Evolutionary conservation across 2,888 invertebrate genomes (phyloP).

Genomic region (Drosophila ustulata): DNA sequence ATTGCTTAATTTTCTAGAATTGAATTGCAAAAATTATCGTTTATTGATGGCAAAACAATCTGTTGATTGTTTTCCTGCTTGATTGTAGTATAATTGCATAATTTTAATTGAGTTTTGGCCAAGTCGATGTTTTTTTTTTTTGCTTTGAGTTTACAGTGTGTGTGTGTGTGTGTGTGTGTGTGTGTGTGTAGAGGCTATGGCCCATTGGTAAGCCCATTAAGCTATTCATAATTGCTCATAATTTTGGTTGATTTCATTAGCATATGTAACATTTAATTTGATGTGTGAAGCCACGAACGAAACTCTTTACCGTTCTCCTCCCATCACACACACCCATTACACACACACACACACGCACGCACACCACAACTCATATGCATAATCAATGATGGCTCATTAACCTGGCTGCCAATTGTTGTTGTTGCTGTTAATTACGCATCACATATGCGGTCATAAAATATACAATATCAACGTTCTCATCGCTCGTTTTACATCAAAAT

Average conservation of each 20-base stretch:
- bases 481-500: conserved; percentile 73
- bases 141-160: conserved; percentile 7
- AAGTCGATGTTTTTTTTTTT: conserved; percentile 6
- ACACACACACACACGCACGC: background rate
- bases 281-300: conserved; percentile 64
- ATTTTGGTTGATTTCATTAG: conserved; percentile 78
- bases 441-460: conserved; percentile 72
- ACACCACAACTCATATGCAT: conserved; percentile 66
- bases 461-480: conserved; percentile 69
- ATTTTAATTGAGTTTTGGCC: background rate
- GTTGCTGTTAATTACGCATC: conserved; percentile 73
- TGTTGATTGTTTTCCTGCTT: background rate
- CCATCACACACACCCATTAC: conserved; percentile 21
- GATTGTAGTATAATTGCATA: background rate
- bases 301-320: conserved; percentile 7
- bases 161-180: background rate
- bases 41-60: background rate
- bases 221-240: conserved; percentile 78
- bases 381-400: conserved; percentile 80
- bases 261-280: conserved; percentile 77
- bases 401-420: conserved; percentile 59
- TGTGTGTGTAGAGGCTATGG: conserved; percentile 10
- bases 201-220: conserved; percentile 63
- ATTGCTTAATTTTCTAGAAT: too few species aligned
- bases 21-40: too few species aligned